phyloP scores from a whole-genome alignment of 2,888 invertebrate genomes.

The Rhagophthalmus giganteus region DNA sequence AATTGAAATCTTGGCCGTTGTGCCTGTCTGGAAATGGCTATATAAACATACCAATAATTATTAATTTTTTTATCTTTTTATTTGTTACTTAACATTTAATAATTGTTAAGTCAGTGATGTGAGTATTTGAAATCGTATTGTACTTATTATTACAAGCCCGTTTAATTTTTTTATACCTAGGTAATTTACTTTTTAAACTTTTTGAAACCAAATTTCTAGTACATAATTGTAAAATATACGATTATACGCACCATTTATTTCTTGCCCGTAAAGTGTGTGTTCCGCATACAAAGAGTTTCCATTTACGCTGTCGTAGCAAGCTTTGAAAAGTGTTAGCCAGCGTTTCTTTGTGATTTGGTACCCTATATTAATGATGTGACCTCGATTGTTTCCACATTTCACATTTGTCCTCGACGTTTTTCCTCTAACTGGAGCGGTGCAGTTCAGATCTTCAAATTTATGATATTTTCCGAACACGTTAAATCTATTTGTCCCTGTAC shows the following conservation, averaged over 20 bases:
- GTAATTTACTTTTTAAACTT: too few relatives aligned
- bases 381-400: slow-evolving; percentile 43
- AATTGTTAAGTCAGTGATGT: too few relatives aligned
- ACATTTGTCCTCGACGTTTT: slow-evolving; percentile 39
- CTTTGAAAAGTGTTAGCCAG: slow-evolving; percentile 45
- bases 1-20: slow-evolving; percentile 49
- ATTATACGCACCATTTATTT: slow-evolving; percentile 17
- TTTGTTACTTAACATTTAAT: too few relatives aligned
- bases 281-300: slow-evolving; percentile 49
- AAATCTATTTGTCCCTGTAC: slow-evolving; percentile 37
- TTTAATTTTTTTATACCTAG: too few relatives aligned
- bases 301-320: slow-evolving; percentile 47
- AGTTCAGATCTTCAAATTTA: slow-evolving; percentile 41
- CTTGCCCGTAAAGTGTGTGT: slow-evolving; percentile 50
- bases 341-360: slow-evolving; percentile 37
- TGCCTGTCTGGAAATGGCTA: slow-evolving; percentile 43
- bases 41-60: slow-evolving; percentile 14
- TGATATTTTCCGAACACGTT: slow-evolving; percentile 33
- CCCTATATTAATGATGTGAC: slow-evolving; percentile 44
- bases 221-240: too few relatives aligned
- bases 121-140: too few relatives aligned
- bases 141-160: too few relatives aligned
- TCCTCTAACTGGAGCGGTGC: slow-evolving; percentile 42
- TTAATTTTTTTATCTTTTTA: too few relatives aligned
- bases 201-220: too few relatives aligned